These are phyloP conservation scores for Eupsilia transversa DNA, from an alignment of 2,888 invertebrate species.

Conservation along the genomic window DNA sequence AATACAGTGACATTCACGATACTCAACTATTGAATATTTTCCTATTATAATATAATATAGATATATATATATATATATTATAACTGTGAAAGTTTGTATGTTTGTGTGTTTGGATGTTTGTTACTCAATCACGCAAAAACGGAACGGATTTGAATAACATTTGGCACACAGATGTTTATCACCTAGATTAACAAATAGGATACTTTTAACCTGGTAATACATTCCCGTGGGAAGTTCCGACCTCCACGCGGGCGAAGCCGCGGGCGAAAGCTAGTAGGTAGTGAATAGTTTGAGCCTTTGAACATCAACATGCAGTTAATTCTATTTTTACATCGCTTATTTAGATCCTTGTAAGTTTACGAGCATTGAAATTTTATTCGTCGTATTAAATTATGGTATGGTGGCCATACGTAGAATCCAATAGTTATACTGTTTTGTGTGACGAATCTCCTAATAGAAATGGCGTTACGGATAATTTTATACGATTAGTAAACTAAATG, in stretches of 20 bases:
- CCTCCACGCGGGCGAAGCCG: too few species aligned
- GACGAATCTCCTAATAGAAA: constrained; percentile 3
- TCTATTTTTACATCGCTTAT: constrained; percentile 61
- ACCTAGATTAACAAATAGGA: too few species aligned
- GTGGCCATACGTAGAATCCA: constrained; percentile 4
- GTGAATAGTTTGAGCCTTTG: constrained; percentile 20
- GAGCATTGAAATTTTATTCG: constrained; percentile 57
- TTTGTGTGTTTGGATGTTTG: too few species aligned
- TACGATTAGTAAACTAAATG: background rate
- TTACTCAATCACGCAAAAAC: too few species aligned
- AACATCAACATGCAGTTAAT: constrained; percentile 45
- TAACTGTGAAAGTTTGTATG: too few species aligned
- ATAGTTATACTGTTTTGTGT: background rate
- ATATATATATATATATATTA: too few species aligned
- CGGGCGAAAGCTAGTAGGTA: too few species aligned
- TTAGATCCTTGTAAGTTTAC: constrained; percentile 54
- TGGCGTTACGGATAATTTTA: background rate
- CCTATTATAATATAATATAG: too few species aligned
- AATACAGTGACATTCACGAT: constrained; percentile 45
- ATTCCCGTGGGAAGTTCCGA: too few species aligned
- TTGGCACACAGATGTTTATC: too few species aligned
- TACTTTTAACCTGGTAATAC: too few species aligned
- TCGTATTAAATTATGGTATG: constrained; percentile 43
- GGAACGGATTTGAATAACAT: too few species aligned
- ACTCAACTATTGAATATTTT: constrained; percentile 22